These are phyloP conservation scores for Ivindomyrus marchei DNA, from an alignment of 2,113 vertebrate genomes.

Conservation along the genomic window DNA sequence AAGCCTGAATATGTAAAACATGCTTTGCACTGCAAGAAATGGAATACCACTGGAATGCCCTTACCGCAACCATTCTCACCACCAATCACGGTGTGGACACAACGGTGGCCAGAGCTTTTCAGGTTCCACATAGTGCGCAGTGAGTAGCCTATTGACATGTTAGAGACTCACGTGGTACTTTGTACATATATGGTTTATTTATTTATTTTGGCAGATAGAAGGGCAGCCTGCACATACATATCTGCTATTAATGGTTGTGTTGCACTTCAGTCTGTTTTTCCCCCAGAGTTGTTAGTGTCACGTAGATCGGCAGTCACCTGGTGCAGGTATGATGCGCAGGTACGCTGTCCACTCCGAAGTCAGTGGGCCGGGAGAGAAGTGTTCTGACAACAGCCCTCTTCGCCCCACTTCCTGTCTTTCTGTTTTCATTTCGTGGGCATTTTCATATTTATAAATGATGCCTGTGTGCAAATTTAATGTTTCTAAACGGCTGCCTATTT, in stretches of 20 bases:
- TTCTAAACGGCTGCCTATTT: not conserved
- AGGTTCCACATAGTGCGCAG: not conserved
- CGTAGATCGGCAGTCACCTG: not conserved
- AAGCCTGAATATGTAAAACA: not conserved
- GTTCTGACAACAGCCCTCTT: not conserved
- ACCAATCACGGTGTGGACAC: not conserved
- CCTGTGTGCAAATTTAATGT: not conserved
- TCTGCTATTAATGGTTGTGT: not conserved
- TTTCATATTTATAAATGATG: constrained; percentile 1
- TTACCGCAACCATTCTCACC: too few relatives aligned
- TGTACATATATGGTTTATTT: not conserved
- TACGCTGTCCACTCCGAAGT: too few relatives aligned
- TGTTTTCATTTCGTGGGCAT: not conserved
- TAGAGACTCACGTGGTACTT: not conserved
- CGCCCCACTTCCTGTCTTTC: not conserved
- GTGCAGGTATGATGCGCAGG: not conserved
- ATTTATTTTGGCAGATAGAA: not conserved
- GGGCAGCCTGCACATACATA: not conserved
- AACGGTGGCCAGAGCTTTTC: not conserved
- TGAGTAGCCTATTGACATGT: not conserved
- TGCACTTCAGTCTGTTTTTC: not conserved
- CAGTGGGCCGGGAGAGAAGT: not conserved
- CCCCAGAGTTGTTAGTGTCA: not conserved
- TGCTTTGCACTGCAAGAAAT: not conserved
- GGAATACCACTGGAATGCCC: not conserved